phyloP scores from a whole-genome alignment of 2,113 vertebrate genomes.

The Syngnathus floridae region DNA sequence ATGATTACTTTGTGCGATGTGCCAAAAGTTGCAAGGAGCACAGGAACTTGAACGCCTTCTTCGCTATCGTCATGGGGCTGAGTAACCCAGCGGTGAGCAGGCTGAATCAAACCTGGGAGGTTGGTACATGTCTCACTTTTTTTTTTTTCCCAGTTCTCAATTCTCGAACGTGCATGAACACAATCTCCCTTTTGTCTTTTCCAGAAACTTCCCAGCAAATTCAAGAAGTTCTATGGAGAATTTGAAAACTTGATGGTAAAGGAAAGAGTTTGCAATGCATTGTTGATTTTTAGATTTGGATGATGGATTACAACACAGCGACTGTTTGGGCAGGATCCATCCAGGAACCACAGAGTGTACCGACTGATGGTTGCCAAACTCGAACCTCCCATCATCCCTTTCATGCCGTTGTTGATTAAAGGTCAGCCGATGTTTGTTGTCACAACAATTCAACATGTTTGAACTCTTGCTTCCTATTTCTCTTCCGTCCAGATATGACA shows the following conservation, averaged over 20 bases:
- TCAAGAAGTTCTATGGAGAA: slow-evolving; percentile 95
- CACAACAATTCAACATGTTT: not conserved
- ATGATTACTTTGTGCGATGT: slow-evolving; percentile 8
- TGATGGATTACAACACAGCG: slow-evolving; percentile 27
- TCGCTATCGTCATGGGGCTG: slow-evolving; percentile 92
- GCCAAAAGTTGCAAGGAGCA: slow-evolving; percentile 93
- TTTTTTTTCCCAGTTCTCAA: not conserved
- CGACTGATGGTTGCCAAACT: slow-evolving; percentile 88
- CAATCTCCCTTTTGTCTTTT: slow-evolving; percentile 59
- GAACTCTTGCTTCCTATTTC: slow-evolving; percentile 40
- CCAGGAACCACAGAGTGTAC: slow-evolving; percentile 94
- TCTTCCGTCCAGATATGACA: slow-evolving; percentile 84
- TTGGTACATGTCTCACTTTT: slow-evolving; percentile 58
- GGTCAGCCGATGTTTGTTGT: slow-evolving; percentile 68
- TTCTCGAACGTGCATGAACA: not conserved
- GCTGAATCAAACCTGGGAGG: slow-evolving; percentile 93
- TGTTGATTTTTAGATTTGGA: too few relatives aligned
- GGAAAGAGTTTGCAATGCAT: slow-evolving; percentile 1
- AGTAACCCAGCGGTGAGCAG: slow-evolving; percentile 96
- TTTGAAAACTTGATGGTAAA: slow-evolving; percentile 99
- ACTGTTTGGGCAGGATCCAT: slow-evolving; percentile 82
- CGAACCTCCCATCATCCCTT: slow-evolving; percentile 93
- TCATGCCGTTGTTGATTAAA: slow-evolving; percentile 98
- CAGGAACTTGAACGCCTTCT: slow-evolving; percentile 94
- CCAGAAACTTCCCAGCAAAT: slow-evolving; percentile 99